These are phyloP conservation scores for Xiphophorus couchianus DNA, from an alignment of 2,113 vertebrate species.

Conservation along the genomic window DNA sequence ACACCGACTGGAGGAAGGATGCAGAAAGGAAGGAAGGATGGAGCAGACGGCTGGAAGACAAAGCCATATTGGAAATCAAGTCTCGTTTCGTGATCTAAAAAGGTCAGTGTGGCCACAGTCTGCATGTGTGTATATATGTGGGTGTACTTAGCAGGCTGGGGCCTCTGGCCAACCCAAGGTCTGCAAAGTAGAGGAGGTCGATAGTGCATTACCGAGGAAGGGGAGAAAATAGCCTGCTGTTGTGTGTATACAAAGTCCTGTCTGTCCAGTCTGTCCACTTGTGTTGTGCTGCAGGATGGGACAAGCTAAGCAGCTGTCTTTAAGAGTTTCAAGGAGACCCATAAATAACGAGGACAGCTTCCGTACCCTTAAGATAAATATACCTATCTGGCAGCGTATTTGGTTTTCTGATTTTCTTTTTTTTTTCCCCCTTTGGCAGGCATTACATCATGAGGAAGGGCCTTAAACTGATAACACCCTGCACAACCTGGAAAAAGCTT, in stretches of 20 bases:
- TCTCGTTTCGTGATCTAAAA: conserved; percentile 65
- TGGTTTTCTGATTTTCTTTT: conserved; percentile 4
- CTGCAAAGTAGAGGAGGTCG: conserved; percentile 72
- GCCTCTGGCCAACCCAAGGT: conserved; percentile 70
- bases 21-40: conserved; percentile 20
- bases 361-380: conserved; percentile 17
- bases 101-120: conserved; percentile 68
- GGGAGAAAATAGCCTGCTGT: conserved; percentile 12
- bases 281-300: conserved; percentile 34
- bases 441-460: conserved; percentile 62
- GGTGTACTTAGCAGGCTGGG: conserved; percentile 63
- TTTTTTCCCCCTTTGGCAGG: conserved; percentile 24
- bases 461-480: conserved; percentile 32
- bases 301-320: conserved; percentile 5
- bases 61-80: conserved; percentile 75
- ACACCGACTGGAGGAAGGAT: conserved; percentile 59
- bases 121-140: conserved; percentile 34
- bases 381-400: conserved; percentile 19
- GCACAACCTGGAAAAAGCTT: conserved; percentile 27
- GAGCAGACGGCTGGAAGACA: conserved; percentile 57
- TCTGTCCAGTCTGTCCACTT: conserved; percentile 50
- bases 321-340: conserved; percentile 15
- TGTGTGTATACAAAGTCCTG: conserved; percentile 38
- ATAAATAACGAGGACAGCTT: conserved; percentile 23
- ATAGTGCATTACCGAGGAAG: conserved; percentile 72